A percentile compares a stretch with the other conserved stretches of the same genome.
phyloP scores from a whole-genome alignment of 2,113 vertebrate species.

The Jaculus jaculus region DNA sequence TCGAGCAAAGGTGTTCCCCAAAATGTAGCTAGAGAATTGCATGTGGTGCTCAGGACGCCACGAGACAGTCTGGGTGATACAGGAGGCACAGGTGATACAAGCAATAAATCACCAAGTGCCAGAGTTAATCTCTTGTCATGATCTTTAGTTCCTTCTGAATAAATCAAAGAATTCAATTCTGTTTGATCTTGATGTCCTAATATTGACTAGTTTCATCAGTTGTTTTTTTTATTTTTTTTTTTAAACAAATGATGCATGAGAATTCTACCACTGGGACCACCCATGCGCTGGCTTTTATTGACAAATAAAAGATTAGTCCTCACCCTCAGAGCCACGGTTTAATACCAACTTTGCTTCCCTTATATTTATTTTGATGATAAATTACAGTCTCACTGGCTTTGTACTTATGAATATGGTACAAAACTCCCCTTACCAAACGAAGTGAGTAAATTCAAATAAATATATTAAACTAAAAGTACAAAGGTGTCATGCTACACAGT shows the following conservation, averaged over 20 bases:
- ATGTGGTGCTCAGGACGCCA: too few relatives aligned
- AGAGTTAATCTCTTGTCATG: background rate
- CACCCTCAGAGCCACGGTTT: background rate
- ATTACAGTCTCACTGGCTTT: background rate
- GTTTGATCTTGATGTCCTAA: background rate
- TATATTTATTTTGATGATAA: conserved; percentile 9
- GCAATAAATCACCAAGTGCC: background rate
- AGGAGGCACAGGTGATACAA: background rate
- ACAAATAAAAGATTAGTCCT: background rate
- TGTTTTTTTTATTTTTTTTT: too few relatives aligned
- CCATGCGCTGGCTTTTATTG: background rate
- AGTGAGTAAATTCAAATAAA: conserved; percentile 17
- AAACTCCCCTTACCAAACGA: background rate
- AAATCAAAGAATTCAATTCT: background rate
- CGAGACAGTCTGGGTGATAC: background rate
- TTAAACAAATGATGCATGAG: background rate
- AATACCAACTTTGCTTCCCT: background rate
- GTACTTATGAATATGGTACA: background rate
- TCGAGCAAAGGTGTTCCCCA: background rate
- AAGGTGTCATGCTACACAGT: background rate
- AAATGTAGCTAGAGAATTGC: background rate
- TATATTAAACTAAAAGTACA: background rate
- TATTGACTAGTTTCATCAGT: too few relatives aligned
- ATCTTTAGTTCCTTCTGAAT: background rate
- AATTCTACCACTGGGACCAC: too few relatives aligned